These are phyloP conservation scores for Centropus bengalensis DNA, from an alignment of 2,113 vertebrate genomes.

Conservation along the genomic window DNA sequence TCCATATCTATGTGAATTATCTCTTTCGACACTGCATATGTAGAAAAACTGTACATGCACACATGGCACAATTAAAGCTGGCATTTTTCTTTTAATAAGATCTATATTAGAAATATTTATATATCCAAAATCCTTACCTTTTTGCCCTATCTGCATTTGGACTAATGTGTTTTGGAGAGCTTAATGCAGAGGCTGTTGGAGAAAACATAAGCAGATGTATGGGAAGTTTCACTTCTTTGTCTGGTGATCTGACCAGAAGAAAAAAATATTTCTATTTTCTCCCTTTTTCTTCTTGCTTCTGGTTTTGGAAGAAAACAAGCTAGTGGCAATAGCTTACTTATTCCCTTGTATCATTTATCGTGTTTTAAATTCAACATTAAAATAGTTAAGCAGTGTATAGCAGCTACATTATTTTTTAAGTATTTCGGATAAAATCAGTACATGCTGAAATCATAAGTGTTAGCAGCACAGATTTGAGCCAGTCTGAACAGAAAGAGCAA, in stretches of 20 bases:
- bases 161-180: not conserved
- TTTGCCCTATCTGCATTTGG: not conserved
- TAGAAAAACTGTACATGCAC: fast-evolving
- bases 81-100: not conserved
- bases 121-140: not conserved
- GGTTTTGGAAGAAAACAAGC: not conserved
- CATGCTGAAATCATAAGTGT: not conserved
- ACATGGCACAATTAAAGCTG: not conserved
- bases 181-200: not conserved
- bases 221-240: not conserved
- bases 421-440: not conserved
- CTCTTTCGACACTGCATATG: not conserved
- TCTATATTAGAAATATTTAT: not conserved
- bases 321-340: not conserved
- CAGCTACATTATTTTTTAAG: not conserved
- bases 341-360: not conserved
- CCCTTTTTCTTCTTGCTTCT: not conserved
- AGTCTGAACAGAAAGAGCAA: not conserved
- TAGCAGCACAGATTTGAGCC: not conserved
- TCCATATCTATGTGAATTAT: not conserved
- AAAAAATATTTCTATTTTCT: not conserved
- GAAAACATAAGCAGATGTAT: not conserved
- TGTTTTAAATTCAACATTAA: not conserved
- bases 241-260: not conserved
- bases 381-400: not conserved